Evolutionary conservation across 2,797 vertebrate species (phyloP).

Genomic region (Pyrocephalus nanus): DNA sequence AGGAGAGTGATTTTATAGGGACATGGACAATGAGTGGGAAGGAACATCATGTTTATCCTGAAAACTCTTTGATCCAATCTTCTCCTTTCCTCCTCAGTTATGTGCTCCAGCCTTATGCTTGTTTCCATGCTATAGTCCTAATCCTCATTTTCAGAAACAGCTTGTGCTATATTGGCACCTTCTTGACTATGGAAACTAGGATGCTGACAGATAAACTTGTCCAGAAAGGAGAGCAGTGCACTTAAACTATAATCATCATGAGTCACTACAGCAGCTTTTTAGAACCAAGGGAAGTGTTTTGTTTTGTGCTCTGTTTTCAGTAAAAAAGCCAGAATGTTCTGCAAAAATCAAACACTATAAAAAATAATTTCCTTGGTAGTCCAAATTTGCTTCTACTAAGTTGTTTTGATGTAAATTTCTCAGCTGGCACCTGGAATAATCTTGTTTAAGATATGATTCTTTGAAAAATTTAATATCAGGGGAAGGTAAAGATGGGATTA

Average conservation of each 20-base stretch:
- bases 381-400: not conserved
- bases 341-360: not conserved
- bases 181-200: not conserved
- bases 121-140: not conserved
- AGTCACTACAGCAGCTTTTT: not conserved
- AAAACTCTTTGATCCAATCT: not conserved
- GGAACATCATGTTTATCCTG: not conserved
- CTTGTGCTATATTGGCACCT: not conserved
- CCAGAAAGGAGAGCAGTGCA: not conserved
- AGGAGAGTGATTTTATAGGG: not conserved
- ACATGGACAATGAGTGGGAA: not conserved
- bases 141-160: not conserved
- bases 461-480: not conserved
- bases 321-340: not conserved
- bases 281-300: not conserved
- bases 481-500: not conserved
- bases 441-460: not conserved
- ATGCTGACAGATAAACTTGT: not conserved
- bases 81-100: not conserved
- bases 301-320: not conserved
- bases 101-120: not conserved
- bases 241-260: slow-evolving; percentile 6
- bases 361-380: not conserved
- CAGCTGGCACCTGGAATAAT: not conserved
- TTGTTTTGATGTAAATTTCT: not conserved